phyloP scores from a whole-genome alignment of 92 coral and sea anemone species.

The Siderastrea siderea region DNA sequence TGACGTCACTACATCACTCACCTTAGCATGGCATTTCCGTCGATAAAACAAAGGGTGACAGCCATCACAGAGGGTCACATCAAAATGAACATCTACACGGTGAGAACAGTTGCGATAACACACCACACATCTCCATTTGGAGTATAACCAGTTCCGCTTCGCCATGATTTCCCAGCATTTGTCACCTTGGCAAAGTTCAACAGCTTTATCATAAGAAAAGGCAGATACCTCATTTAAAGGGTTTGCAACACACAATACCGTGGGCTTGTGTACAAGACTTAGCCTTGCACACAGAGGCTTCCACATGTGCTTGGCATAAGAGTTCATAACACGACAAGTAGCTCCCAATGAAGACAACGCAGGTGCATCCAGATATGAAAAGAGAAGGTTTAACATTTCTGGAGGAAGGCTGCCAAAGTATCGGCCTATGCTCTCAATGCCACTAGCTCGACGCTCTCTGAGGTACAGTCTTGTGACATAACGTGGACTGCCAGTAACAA shows the following conservation, averaged over 20 bases:
- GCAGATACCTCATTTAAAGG: constrained; percentile 74
- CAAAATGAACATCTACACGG: constrained; percentile 91
- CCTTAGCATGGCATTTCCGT: constrained; percentile 99
- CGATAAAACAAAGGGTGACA: constrained; percentile 98
- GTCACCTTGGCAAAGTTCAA: constrained; percentile 83
- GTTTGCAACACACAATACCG: constrained; percentile 89
- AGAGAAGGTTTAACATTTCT: constrained; percentile 88
- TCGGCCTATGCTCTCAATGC: constrained; percentile 87
- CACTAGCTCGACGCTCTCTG: constrained; percentile 77
- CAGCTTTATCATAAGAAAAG: constrained; percentile 92
- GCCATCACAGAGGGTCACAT: constrained; percentile 93
- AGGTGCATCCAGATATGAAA: constrained; percentile 94
- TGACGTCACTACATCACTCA: constrained; percentile 27
- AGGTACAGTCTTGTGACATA: constrained; percentile 83
- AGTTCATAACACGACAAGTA: constrained; percentile 83
- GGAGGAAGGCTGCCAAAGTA: constrained; percentile 91
- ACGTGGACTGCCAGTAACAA: constrained; percentile 48
- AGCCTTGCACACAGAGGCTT: constrained; percentile 85
- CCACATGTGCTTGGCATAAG: constrained; percentile 87
- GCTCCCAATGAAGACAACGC: constrained; percentile 89
- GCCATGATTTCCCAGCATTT: constrained; percentile 90
- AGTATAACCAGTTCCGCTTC: constrained; percentile 90
- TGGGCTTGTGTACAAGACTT: constrained; percentile 76
- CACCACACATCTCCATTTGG: constrained; percentile 96
- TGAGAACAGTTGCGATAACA: constrained; percentile 95